Percentiles rank a stretch among this genome's conserved stretches.
These are phyloP conservation scores for Hoplostethus atlanticus DNA, from an alignment of 2,797 vertebrate species.

Conservation along the genomic window DNA sequence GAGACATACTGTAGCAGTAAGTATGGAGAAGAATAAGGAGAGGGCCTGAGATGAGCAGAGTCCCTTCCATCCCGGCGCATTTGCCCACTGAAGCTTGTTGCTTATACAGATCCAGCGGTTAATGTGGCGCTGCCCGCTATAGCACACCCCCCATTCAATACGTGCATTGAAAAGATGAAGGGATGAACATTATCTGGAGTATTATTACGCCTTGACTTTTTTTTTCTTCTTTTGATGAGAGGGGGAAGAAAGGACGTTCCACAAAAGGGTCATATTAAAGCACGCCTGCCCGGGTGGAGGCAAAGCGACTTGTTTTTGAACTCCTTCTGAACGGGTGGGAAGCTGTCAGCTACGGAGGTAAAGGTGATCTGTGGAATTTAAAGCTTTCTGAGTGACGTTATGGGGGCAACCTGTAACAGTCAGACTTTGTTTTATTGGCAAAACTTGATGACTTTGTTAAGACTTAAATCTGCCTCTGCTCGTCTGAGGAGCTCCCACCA, in stretches of 20 bases:
- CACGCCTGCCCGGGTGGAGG: slow-evolving; percentile 58
- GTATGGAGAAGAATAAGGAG: slow-evolving; percentile 25
- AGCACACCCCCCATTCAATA: slow-evolving; percentile 42
- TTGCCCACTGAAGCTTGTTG: slow-evolving; percentile 64
- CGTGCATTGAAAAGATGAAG: slow-evolving; percentile 58
- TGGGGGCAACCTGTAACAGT: slow-evolving; percentile 28
- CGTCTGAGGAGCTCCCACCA: neutral
- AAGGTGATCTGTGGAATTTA: slow-evolving; percentile 66
- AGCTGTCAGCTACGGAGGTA: slow-evolving; percentile 52
- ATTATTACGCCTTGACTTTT: slow-evolving; percentile 71
- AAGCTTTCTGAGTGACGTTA: slow-evolving; percentile 50
- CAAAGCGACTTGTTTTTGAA: slow-evolving; percentile 67
- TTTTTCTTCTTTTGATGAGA: slow-evolving; percentile 69
- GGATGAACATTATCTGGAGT: slow-evolving; percentile 57
- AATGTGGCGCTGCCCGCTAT: slow-evolving; percentile 50
- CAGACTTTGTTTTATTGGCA: slow-evolving; percentile 9
- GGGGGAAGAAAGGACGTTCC: slow-evolving; percentile 62
- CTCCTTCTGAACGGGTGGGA: slow-evolving; percentile 53
- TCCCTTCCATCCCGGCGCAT: slow-evolving; percentile 40
- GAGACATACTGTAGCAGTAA: slow-evolving; percentile 13
- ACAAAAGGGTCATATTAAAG: slow-evolving; percentile 72
- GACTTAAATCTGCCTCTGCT: slow-evolving; percentile 3
- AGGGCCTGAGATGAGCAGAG: neutral
- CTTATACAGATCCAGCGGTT: slow-evolving; percentile 44
- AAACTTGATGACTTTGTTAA: slow-evolving; percentile 23